Base-by-base conservation (phyloP, 2,888 invertebrate species). In the Copidosoma aretas region DNA sequence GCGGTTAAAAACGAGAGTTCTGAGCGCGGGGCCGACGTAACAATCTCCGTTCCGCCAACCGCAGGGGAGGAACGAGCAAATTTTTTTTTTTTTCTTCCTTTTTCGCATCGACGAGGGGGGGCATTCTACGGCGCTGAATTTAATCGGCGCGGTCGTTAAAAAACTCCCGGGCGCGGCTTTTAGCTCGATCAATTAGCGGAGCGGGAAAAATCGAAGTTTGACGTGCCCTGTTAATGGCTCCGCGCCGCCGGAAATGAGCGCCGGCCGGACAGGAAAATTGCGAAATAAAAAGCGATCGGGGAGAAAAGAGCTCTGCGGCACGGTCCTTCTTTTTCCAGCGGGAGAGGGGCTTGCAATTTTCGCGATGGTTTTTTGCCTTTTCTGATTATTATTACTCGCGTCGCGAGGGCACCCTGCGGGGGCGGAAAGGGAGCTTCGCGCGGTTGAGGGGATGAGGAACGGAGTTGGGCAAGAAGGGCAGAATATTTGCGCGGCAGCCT, bases 111-210 rank as follows among this genome's bases (percentile, higher is more conserved):
- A 8, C 43, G 15, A 17, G 1, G 2, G 17, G 8, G 15, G 3
- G 39, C 25, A 53, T 54, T 60, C 52, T 65, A 32, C 60, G 60
- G 60, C 53, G 43, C n/a, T 39, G 66, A 54, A 70, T 67, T 70
- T 67, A 69, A 69, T 69, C 64, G 66, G 54, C 41, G 24, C 10
- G 60, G 19, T 67, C 60, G 60, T 67, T 67, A 70, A 70, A 70
- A 70, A 65, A 58, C 54, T 59, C 46, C 52, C 41, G 21, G 12
- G 39, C 49, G 49, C 15, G 8, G 32, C 32, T 32, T 32, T 32
- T 8, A 32, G 10, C 46, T 51, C 63, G 21, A 64, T 64, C 39
- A 64, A 64, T 68, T 64, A 64, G 43, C 57, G 54, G n/a, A n/a
- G 39, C 25, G 21, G 19, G 25, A 10, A 59, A 64, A 62, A 70